phyloP scores from a whole-genome alignment of 1,140 invertebrate species.

The Orius insidiosus region DNA sequence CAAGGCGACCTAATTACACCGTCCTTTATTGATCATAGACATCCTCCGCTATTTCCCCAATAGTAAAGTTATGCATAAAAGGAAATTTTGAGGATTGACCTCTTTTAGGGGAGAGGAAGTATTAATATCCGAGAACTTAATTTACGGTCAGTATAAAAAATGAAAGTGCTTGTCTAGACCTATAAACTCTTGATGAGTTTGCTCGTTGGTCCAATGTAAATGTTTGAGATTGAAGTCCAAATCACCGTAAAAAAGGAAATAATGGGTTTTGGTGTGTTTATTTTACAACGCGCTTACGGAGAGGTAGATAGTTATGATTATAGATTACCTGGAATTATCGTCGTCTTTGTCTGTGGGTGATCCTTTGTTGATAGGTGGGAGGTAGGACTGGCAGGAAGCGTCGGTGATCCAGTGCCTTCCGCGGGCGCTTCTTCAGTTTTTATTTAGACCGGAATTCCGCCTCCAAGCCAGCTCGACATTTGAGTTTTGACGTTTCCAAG shows the following conservation, averaged over 20 bases:
- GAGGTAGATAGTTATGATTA: no score
- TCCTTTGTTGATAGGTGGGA: constrained; percentile 26
- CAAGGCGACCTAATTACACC: background rate
- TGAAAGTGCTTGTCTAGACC: no score
- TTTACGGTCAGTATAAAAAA: no score
- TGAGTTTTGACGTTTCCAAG: constrained; percentile 43
- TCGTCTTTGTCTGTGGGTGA: constrained; percentile 44
- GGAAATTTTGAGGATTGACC: background rate
- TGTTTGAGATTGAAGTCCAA: background rate
- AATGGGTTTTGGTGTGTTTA: background rate
- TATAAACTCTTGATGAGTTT: no score
- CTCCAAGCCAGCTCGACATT: constrained; percentile 53
- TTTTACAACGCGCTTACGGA: background rate
- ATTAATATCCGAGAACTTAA: background rate
- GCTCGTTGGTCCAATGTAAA: no score
- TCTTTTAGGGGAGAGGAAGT: no score
- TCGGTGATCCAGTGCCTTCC: constrained; percentile 23
- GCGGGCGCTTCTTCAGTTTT: constrained; percentile 27
- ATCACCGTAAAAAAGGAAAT: background rate
- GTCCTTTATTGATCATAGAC: background rate
- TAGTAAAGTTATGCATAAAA: no score
- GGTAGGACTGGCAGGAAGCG: constrained; percentile 12
- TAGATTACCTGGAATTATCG: constrained; percentile 56
- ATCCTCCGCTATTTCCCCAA: no score
- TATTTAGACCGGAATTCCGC: constrained; percentile 53